Base-by-base conservation (phyloP, 37 sponge, comb jelly and placozoan genomes). In the Beroe forskalii region DNA sequence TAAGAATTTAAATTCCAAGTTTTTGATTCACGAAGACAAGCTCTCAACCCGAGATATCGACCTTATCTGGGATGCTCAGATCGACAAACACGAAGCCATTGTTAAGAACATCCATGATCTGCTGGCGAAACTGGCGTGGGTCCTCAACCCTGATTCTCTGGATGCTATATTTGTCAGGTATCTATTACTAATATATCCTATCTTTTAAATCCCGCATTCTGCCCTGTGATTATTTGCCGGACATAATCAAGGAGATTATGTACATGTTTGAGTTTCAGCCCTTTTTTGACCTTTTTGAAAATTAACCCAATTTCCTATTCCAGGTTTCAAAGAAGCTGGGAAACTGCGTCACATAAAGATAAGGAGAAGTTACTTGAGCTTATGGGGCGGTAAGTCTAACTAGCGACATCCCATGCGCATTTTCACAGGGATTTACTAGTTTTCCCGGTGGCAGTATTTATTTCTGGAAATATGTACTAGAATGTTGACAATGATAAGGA, bases 21-120 rank as follows among this genome's bases (percentile, higher is more conserved):
- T 80, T 43, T 23, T 80, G 4, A 90, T 90, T 2, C 66, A 90
- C 41, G 90, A 90, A 24, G 48, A 90, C 42, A 64, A 62, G 66
- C 83, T 97, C 41, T 86, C 95, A 32, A 48, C 94, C 32, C 92
- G 93, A 32, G 97, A 97, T 63, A 86, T 97, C 39, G 96, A 97
- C 69, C 55, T 67, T 36, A 94, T 97, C 24, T 97, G 97, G 97
- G 94, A 95, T 31, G 91, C 93, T 24, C 97, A 93, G 67, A 90
- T 91, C 12, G 89, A 62, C 60, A 97, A 97, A 90, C 96, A 97
- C 76, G 97, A 97, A 67, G 95, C 95, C 35, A 97, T 97, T 41
- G 97, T 97, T 19, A 97, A 97, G 95, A 97, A 97, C 90, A 92
- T 97, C 63, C 95, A 97, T 90, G 97, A 97, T 90, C 61, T 97